Evolutionary conservation across 2,888 invertebrate species (phyloP).

Genomic region (Lithophane leautieri): DNA sequence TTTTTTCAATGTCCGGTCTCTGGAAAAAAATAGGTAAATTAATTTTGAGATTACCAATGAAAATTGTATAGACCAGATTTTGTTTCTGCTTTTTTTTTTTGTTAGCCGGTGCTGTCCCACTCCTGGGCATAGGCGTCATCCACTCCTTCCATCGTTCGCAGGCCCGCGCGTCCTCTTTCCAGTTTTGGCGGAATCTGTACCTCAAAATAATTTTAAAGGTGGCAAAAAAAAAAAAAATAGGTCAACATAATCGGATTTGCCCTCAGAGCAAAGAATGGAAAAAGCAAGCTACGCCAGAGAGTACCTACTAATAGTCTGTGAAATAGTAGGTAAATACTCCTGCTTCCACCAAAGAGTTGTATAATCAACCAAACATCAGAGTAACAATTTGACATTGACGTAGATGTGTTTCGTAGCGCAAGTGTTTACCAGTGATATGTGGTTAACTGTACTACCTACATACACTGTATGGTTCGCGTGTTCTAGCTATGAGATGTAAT

Average conservation of each 20-base stretch:
- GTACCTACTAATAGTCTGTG: not conserved
- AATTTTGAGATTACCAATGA: not conserved
- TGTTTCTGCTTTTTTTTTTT: not conserved
- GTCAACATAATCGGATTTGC: not conserved
- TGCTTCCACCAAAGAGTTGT: not conserved
- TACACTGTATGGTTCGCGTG: not conserved
- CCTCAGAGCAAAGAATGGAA: not conserved
- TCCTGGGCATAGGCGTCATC: not conserved
- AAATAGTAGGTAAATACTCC: not conserved
- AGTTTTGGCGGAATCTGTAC: not conserved
- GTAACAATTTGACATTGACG: not conserved
- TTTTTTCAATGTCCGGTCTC: constrained; percentile 75
- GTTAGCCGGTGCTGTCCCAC: not conserved
- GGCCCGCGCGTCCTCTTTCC: not conserved
- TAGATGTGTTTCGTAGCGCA: not conserved
- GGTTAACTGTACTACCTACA: not conserved
- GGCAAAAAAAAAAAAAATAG: not conserved
- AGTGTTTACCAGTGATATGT: not conserved
- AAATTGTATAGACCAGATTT: not conserved
- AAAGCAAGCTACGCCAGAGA: not conserved
- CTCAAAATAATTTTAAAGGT: too few species aligned
- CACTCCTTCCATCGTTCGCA: not conserved
- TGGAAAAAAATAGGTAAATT: constrained; percentile 62
- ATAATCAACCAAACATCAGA: too few species aligned
- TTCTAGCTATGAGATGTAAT: constrained; percentile 1